A percentile compares a stretch with the other conserved stretches of the same genome.
Conservation (phyloP, 2,113 vertebrate species). For the Eolophus roseicapilla region DNA sequence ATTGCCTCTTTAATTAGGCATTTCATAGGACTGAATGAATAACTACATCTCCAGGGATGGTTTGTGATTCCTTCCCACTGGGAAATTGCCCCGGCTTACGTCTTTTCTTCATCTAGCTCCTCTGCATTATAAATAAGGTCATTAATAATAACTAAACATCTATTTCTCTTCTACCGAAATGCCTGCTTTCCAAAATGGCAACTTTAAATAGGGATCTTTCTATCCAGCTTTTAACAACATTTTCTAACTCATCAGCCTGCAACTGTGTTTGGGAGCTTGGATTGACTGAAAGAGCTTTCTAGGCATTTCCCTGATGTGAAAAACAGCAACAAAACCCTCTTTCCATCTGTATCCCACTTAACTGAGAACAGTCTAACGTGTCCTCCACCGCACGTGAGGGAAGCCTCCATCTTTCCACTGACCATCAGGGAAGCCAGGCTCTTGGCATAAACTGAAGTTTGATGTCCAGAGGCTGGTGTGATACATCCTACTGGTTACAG, state of each 20-base stretch:
- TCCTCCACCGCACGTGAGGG: neutral
- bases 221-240: neutral
- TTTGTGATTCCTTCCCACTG: constrained; percentile 37
- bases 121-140: constrained; percentile 26
- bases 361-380: neutral
- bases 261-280: neutral
- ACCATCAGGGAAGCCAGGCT: neutral
- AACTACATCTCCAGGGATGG: constrained; percentile 36
- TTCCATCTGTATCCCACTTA: neutral
- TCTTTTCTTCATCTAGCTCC: constrained; percentile 27
- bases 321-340: neutral
- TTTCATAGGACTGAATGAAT: constrained; percentile 57
- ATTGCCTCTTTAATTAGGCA: constrained; percentile 58
- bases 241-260: neutral
- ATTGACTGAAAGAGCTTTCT: constrained; percentile 11
- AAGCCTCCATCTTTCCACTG: constrained; percentile 7
- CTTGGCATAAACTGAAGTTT: neutral
- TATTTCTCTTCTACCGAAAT: constrained; percentile 32
- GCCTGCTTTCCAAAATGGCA: neutral
- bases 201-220: constrained; percentile 13
- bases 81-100: constrained; percentile 33
- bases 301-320: neutral
- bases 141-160: constrained; percentile 42
- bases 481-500: neutral
- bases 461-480: constrained; percentile 4